Percentiles rank a stretch among this genome's conserved stretches.
These are phyloP conservation scores for Tenrec ecaudatus DNA, from an alignment of 2,113 vertebrate species.

Conservation along the genomic window DNA sequence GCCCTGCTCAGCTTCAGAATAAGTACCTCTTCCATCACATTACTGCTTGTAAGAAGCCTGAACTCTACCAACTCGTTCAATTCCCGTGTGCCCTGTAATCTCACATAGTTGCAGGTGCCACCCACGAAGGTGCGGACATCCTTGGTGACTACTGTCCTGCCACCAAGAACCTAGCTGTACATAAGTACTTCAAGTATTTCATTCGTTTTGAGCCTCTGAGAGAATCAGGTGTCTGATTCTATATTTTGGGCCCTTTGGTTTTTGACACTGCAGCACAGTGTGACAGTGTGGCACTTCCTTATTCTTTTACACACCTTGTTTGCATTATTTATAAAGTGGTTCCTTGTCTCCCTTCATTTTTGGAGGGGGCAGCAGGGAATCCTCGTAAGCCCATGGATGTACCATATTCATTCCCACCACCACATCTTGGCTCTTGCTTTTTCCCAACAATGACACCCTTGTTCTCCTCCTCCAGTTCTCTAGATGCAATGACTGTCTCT, in stretches of 20 bases:
- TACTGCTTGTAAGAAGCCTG: not conserved
- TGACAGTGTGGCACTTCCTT: no score
- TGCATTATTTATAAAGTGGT: no score
- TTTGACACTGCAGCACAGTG: not conserved
- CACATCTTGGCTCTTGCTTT: not conserved
- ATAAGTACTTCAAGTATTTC: not conserved
- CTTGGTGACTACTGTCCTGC: not conserved
- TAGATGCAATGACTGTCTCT: not conserved
- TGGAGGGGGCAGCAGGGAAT: no score
- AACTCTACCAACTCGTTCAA: not conserved
- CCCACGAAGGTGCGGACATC: not conserved
- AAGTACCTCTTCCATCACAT: no score
- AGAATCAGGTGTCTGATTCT: not conserved
- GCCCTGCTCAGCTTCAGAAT: not conserved
- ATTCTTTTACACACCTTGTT: not conserved
- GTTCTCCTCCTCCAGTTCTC: not conserved
- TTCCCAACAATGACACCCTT: not conserved
- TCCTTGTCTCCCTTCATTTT: not conserved
- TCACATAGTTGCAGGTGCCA: not conserved
- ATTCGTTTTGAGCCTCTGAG: not conserved
- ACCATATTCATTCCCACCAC: not conserved
- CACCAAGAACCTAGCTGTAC: not conserved
- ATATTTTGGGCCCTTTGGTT: not conserved
- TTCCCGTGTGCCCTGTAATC: not conserved
- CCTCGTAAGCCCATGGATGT: not conserved